phyloP scores from a whole-genome alignment of 2,888 invertebrate species.

The Ferdinandea cuprea region DNA sequence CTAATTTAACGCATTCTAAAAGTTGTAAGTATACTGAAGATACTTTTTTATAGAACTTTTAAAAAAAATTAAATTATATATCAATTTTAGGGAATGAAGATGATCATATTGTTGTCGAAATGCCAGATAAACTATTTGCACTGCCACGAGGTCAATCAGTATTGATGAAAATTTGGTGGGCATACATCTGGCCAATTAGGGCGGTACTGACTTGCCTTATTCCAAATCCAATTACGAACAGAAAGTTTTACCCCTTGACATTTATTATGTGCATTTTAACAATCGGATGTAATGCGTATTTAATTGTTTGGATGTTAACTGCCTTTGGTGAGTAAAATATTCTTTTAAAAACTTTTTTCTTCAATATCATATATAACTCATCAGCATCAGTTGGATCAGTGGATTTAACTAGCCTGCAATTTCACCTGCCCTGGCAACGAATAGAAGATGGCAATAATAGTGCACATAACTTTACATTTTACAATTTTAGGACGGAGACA shows the following conservation, averaged over 20 bases:
- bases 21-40: slow-evolving; percentile 78
- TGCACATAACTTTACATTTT: too few species aligned
- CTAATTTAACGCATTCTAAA: slow-evolving; percentile 79
- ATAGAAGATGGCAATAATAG: too few species aligned
- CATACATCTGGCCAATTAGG: slow-evolving; percentile 89
- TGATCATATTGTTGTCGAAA: slow-evolving; percentile 74
- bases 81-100: slow-evolving; percentile 77
- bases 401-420: too few species aligned
- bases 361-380: neutral
- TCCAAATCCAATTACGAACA: slow-evolving; percentile 87
- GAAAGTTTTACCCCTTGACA: slow-evolving; percentile 88
- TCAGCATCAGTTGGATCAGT: too few species aligned
- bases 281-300: slow-evolving; percentile 93
- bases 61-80: neutral
- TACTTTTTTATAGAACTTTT: too few species aligned
- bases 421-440: too few species aligned
- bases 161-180: slow-evolving; percentile 85
- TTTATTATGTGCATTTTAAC: slow-evolving; percentile 94
- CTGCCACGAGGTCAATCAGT: slow-evolving; percentile 81
- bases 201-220: slow-evolving; percentile 87
- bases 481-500: too few species aligned
- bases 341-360: neutral
- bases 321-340: slow-evolving; percentile 87
- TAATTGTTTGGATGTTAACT: slow-evolving; percentile 96
- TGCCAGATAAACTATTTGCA: slow-evolving; percentile 82